Evolutionary conservation across 2,113 vertebrate genomes (phyloP), one percentile per base, ranked within the genome.

Genomic region (Serranochromis macrocephalus): DNA sequence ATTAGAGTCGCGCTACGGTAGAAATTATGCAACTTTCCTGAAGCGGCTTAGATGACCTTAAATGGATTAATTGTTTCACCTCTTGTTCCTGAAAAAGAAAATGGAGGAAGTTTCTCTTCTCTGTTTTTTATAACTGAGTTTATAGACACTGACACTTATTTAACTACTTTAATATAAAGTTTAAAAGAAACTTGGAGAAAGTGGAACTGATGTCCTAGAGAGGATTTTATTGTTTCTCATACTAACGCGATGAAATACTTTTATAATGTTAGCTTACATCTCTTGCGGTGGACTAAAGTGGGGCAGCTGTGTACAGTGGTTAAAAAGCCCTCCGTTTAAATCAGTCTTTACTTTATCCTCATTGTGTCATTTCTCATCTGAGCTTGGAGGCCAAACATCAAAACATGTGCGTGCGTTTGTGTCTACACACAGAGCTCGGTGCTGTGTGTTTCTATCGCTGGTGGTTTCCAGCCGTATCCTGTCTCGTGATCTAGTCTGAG

Each of bases 351-450:
- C 82, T 88, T 91, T 58, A 92, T 90, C 93, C 87, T 91, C 88
- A 89, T 88, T 93, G 87, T 92, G 94, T 94, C 93, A 83, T 87
- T 88, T 89, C 90, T 78, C 66, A 89, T 94, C 66, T 31, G 54
- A 75, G 66, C 47, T 40, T 2, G 14, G 71, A 85, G 84, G 66
- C 54, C 79, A 66, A 82, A 81, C 87, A 68, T 87, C 71, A 73
- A 84, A 84, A 80, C 85, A 38, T 21, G 83, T 3, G 45, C 1
- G 3, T 45, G 58, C 9, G 3, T 26, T 81, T 33, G 55, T 75
- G 75, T 90, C 36, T 24, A 7, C 57, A 7, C 33, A 11, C 75
- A 36, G 47, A 55, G 17, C 47, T 36, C 7, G 9, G 29, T 19
- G 11, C 6, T 26, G 58, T n/a, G 16, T 54, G 45, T 21, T 66